phyloP scores from a whole-genome alignment of 2,888 invertebrate species.

The Tridacna crocea region DNA sequence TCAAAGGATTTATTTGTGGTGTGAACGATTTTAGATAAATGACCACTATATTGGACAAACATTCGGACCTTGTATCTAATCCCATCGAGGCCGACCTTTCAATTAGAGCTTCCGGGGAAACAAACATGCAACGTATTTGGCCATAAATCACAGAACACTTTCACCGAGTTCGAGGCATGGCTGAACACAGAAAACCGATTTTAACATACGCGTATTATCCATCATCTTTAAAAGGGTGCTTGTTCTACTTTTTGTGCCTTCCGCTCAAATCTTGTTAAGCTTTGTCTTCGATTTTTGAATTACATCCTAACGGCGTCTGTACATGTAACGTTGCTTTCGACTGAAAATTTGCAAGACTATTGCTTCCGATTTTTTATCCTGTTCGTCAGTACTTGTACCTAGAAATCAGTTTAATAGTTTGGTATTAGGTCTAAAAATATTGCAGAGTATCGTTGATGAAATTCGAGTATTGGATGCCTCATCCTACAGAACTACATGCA shows the following conservation, averaged over 20 bases:
- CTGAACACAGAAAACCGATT: slow-evolving; percentile 16
- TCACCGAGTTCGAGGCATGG: background rate
- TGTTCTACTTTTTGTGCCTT: background rate
- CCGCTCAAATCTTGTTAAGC: no score
- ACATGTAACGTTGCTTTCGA: no score
- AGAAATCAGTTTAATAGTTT: no score
- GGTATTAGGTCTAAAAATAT: no score
- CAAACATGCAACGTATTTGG: slow-evolving; percentile 23
- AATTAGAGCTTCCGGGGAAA: slow-evolving; percentile 48
- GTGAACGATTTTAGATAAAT: slow-evolving; percentile 29
- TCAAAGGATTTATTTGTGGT: background rate
- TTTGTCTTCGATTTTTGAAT: no score
- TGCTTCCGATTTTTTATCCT: no score
- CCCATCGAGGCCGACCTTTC: slow-evolving; percentile 46
- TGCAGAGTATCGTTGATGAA: no score
- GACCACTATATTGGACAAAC: slow-evolving; percentile 47
- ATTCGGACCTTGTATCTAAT: slow-evolving; percentile 41
- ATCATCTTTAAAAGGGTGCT: slow-evolving; percentile 8
- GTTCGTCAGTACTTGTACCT: no score
- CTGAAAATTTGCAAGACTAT: no score
- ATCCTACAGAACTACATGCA: no score
- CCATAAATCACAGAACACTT: slow-evolving; percentile 24
- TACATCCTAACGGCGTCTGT: no score
- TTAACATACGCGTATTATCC: slow-evolving; percentile 14
- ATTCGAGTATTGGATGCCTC: no score